These are phyloP conservation scores for Pasiphila rectangulata DNA, from an alignment of 2,888 invertebrate genomes.

Conservation along the genomic window DNA sequence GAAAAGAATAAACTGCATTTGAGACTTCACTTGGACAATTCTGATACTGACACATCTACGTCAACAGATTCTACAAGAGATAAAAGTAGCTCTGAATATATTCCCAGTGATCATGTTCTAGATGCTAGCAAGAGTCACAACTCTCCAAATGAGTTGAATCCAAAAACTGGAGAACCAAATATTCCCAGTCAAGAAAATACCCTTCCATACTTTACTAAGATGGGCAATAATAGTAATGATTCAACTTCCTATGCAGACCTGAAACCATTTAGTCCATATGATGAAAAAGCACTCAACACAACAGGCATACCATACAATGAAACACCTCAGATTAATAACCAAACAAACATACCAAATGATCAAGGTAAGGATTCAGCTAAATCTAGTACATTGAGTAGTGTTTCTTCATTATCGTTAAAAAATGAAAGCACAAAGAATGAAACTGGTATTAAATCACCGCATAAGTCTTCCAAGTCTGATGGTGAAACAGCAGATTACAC, in stretches of 20 bases:
- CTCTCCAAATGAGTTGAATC: slow-evolving; percentile 16
- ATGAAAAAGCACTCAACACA: slow-evolving; percentile 59
- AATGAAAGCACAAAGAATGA: slow-evolving; percentile 41
- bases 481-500: slow-evolving; percentile 62
- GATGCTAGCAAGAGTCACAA: slow-evolving; percentile 36
- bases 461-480: slow-evolving; percentile 49
- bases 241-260: slow-evolving; percentile 70
- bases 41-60: slow-evolving; percentile 74
- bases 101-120: slow-evolving; percentile 62
- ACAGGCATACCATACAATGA: slow-evolving; percentile 47
- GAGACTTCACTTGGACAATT: slow-evolving; percentile 65
- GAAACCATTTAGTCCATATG: slow-evolving; percentile 58
- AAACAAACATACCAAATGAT: slow-evolving; percentile 30
- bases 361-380: slow-evolving; percentile 41
- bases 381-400: slow-evolving; percentile 45
- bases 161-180: slow-evolving; percentile 6
- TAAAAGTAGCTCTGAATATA: slow-evolving; percentile 69
- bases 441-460: slow-evolving; percentile 38
- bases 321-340: slow-evolving; percentile 33
- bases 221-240: slow-evolving; percentile 62
- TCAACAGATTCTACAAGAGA: slow-evolving; percentile 69
- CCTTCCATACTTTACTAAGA: slow-evolving; percentile 38
- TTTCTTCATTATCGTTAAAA: slow-evolving; percentile 43
- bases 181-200: slow-evolving; percentile 33
- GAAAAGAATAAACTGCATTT: slow-evolving; percentile 71